A percentile compares a stretch with the other conserved stretches of the same genome.
Conservation (phyloP, 2,113 vertebrate species). For the Tor tambroides region DNA sequence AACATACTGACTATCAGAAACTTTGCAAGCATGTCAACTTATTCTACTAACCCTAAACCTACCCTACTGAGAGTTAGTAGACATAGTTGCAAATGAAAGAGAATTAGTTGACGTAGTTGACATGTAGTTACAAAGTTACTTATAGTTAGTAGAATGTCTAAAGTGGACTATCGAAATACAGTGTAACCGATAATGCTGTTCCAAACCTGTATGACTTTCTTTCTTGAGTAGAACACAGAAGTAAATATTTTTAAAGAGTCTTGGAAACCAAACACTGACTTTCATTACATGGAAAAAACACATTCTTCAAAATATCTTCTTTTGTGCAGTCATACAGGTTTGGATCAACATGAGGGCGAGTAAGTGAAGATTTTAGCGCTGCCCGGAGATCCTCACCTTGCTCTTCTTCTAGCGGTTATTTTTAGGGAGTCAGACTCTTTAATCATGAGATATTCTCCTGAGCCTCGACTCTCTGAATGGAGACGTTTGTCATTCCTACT, state of each 20-base stretch:
- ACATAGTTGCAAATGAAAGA: too few relatives aligned
- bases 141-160: too few relatives aligned
- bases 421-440: conserved; percentile 45
- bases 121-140: too few relatives aligned
- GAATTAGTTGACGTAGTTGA: too few relatives aligned
- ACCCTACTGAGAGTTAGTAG: too few relatives aligned
- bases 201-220: not conserved
- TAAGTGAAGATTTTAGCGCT: not conserved
- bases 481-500: conserved; percentile 53
- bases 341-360: not conserved
- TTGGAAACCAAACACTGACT: not conserved
- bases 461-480: conserved; percentile 31
- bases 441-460: conserved; percentile 45
- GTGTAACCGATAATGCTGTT: not conserved
- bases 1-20: too few relatives aligned
- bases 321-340: not conserved
- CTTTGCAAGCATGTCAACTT: too few relatives aligned
- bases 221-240: not conserved
- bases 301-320: not conserved
- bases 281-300: not conserved
- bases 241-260: not conserved
- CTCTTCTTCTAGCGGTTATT: conserved; percentile 39
- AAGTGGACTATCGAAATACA: too few relatives aligned
- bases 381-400: not conserved
- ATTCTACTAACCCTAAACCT: too few relatives aligned